A percentile compares a stretch with the other conserved stretches of the same genome.
phyloP scores from a whole-genome alignment of 2,113 vertebrate species.

The Hippocampus barbouri region DNA sequence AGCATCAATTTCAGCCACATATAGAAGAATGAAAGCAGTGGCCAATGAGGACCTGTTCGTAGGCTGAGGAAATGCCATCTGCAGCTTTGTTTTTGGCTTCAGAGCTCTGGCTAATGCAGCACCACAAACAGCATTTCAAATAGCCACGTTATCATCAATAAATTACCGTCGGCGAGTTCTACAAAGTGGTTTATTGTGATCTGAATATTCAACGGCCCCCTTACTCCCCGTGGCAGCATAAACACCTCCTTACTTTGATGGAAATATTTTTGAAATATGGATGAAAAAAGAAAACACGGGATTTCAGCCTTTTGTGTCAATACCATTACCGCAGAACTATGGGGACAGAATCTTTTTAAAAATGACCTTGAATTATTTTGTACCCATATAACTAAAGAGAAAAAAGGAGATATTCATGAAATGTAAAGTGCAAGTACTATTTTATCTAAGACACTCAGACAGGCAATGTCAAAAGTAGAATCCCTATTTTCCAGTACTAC shows the following conservation, averaged over 20 bases:
- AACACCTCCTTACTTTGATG: neutral
- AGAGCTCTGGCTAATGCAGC: slow-evolving; percentile 21
- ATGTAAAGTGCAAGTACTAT: neutral
- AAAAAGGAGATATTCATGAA: neutral
- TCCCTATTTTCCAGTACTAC: no score
- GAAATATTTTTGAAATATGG: neutral
- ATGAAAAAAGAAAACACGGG: neutral
- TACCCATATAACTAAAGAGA: neutral
- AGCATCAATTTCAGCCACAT: slow-evolving; percentile 50
- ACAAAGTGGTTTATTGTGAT: slow-evolving; percentile 14
- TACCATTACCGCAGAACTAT: neutral
- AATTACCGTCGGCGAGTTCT: slow-evolving; percentile 19
- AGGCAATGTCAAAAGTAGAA: no score
- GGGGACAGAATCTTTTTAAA: neutral
- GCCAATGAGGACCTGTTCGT: slow-evolving; percentile 25
- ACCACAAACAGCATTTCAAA: slow-evolving; percentile 17
- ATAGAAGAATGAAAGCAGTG: slow-evolving; percentile 39
- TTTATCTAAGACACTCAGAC: neutral
- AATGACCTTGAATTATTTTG: neutral
- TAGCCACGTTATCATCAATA: slow-evolving; percentile 22
- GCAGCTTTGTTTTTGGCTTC: slow-evolving; percentile 24
- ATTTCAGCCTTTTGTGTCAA: neutral
- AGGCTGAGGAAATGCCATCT: slow-evolving; percentile 27
- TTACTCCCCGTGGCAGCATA: neutral
- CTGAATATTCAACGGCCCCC: slow-evolving; percentile 10